Conservation (phyloP, 2,888 invertebrate genomes). For the Coecobrya sp. region DNA sequence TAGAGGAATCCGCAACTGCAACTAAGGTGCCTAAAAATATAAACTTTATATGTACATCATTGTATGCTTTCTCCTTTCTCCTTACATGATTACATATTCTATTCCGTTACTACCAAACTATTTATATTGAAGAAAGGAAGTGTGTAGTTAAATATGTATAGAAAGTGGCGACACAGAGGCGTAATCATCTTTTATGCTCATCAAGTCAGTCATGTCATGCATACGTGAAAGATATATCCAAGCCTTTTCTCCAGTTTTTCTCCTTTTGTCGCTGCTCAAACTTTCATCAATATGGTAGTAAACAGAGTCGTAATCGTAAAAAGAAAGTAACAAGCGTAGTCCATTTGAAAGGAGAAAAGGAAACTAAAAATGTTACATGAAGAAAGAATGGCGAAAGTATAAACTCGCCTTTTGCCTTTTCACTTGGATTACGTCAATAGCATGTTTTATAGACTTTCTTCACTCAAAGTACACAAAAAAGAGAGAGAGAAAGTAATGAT, state of each 20-base stretch:
- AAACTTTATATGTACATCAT: neutral
- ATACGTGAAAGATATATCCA: neutral
- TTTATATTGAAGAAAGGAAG: constrained; percentile 10
- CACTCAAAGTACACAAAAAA: neutral
- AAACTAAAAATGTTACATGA: neutral
- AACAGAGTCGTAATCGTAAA: constrained; percentile 11
- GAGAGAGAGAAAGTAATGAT: neutral
- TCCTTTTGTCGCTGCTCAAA: neutral
- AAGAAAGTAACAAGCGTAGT: neutral
- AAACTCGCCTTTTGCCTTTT: neutral
- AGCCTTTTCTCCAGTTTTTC: constrained; percentile 20
- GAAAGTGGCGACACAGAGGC: constrained; percentile 1
- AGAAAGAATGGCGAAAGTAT: neutral
- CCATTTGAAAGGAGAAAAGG: neutral
- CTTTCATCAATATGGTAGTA: neutral
- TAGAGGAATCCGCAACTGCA: constrained; percentile 84
- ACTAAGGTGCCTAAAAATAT: constrained; percentile 57
- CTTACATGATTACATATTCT: neutral
- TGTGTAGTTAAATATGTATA: constrained; percentile 8
- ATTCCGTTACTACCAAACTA: neutral
- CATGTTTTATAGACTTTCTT: constrained; percentile 25
- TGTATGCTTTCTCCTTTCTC: no score
- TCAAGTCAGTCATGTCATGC: constrained; percentile 20
- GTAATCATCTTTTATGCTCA: constrained; percentile 3
- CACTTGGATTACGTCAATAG: neutral